Percentiles rank a stretch among this genome's conserved stretches.
Conservation (phyloP, 2,113 vertebrate genomes). For the Conger conger region DNA sequence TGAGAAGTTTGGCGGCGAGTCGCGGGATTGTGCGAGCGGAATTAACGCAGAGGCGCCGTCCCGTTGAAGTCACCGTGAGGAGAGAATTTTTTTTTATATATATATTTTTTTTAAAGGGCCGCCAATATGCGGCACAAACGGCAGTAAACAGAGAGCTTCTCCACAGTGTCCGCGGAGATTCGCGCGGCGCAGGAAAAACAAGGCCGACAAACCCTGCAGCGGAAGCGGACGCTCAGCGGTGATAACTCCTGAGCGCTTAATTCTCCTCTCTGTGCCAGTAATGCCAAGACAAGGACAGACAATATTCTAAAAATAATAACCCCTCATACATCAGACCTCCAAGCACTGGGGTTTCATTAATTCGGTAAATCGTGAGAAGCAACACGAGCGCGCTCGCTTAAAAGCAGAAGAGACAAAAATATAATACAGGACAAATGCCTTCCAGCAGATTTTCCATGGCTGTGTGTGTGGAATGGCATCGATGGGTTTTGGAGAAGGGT, state of each 20-base stretch:
- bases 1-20: not conserved
- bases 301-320: slow-evolving; percentile 6
- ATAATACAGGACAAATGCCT: not conserved
- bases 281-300: not conserved
- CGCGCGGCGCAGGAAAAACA: not conserved
- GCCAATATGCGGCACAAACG: not conserved
- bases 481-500: not conserved
- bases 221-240: not conserved
- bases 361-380: not conserved
- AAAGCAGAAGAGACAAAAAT: slow-evolving; percentile 8
- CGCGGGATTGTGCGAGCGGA: not conserved
- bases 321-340: not conserved
- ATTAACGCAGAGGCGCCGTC: not conserved
- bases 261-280: not conserved
- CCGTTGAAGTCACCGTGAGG: not conserved
- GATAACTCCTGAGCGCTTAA: not conserved
- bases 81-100: too few species aligned
- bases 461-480: not conserved
- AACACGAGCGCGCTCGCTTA: not conserved
- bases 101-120: too few species aligned
- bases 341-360: not conserved
- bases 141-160: not conserved
- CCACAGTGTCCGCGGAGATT: not conserved
- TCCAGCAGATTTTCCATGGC: not conserved
- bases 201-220: not conserved